A percentile compares a stretch with the other conserved stretches of the same genome.
These are phyloP conservation scores for Crenuchus spilurus DNA, from an alignment of 2,797 vertebrate genomes.

Conservation along the genomic window DNA sequence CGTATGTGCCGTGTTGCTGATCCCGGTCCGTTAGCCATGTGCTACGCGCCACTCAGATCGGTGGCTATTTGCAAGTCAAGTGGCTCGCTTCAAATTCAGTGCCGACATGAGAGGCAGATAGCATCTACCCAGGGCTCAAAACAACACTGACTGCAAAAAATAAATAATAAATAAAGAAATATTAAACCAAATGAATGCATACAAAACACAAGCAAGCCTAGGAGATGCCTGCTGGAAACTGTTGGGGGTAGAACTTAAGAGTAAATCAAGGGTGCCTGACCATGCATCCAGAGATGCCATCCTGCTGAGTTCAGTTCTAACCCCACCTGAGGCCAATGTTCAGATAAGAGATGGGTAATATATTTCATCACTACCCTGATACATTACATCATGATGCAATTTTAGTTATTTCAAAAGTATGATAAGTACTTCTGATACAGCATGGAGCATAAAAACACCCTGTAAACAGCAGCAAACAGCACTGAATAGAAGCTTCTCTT, in stretches of 20 bases:
- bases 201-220: slow-evolving; percentile 31
- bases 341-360: not conserved
- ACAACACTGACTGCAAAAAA: slow-evolving; percentile 28
- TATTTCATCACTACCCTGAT: too few relatives aligned
- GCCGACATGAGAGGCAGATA: slow-evolving; percentile 33
- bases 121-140: slow-evolving; percentile 40
- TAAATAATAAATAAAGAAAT: not conserved
- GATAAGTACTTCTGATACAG: too few relatives aligned
- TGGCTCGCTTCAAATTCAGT: slow-evolving; percentile 47
- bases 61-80: slow-evolving; percentile 58
- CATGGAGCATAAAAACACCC: too few relatives aligned
- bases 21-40: slow-evolving; percentile 41
- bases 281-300: not conserved
- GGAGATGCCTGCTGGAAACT: slow-evolving; percentile 8
- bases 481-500: too few relatives aligned
- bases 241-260: not conserved
- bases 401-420: too few relatives aligned
- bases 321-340: not conserved
- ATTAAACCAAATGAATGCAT: slow-evolving; percentile 48
- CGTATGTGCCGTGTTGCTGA: slow-evolving; percentile 39
- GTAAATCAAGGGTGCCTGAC: not conserved
- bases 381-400: too few relatives aligned
- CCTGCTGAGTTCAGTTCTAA: not conserved
- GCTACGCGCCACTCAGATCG: slow-evolving; percentile 36
- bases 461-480: too few relatives aligned